Conservation (phyloP, 35 echinoderm and acorn worm genomes). For the Heliocidaris erythrogramma region DNA sequence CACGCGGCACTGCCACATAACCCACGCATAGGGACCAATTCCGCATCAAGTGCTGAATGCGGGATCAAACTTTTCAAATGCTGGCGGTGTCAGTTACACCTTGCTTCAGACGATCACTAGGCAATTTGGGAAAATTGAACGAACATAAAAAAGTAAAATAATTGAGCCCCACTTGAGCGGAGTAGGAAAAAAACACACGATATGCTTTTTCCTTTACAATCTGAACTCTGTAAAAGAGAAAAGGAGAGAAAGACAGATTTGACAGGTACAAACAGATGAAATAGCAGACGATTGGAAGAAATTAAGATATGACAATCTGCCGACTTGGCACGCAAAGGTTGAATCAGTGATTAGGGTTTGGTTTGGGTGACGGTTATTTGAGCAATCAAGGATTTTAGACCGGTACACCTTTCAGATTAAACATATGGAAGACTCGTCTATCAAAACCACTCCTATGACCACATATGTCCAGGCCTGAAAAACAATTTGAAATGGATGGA, state of each 20-base stretch:
- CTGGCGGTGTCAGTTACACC: conserved; percentile 24
- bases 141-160: conserved; percentile 15
- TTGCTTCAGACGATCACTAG: conserved; percentile 16
- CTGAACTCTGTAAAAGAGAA: background rate
- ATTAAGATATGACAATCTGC: conserved; percentile 18
- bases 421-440: background rate
- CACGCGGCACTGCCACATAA: background rate
- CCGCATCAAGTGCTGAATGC: conserved; percentile 1
- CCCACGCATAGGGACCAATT: conserved; percentile 17
- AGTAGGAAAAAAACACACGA: background rate
- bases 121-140: conserved; percentile 7
- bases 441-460: background rate
- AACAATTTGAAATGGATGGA: conserved; percentile 17
- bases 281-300: conserved; percentile 16
- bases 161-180: background rate
- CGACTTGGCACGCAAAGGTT: conserved; percentile 6
- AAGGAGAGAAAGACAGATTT: conserved; percentile 10
- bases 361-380: conserved; percentile 13
- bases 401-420: conserved; percentile 31
- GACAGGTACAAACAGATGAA: conserved; percentile 10
- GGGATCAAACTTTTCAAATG: conserved; percentile 16
- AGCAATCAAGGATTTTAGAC: conserved; percentile 20
- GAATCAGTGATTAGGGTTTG: conserved; percentile 9
- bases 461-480: background rate
- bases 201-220: background rate